Conservation (phyloP, 1,140 invertebrate species). For the Carcinoscorpius rotundicauda region DNA sequence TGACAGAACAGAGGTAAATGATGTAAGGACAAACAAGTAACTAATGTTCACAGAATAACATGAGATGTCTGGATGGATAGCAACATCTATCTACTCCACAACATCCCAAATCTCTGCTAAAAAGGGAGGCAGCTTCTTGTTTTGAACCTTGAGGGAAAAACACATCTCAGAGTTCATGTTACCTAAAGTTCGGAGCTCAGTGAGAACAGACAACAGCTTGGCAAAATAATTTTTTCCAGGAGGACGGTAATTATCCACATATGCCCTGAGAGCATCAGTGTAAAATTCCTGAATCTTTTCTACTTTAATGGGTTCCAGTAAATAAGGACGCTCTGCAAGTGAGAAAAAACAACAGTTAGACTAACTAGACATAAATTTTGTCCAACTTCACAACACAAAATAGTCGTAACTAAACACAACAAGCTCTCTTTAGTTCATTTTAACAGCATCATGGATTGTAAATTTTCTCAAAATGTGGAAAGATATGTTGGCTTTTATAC, state of each 20-base stretch:
- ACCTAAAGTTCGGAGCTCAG: slow-evolving; percentile 85
- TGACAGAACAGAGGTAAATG: too few species aligned
- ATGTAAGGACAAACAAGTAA: too few species aligned
- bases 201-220: slow-evolving; percentile 79
- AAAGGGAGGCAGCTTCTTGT: slow-evolving; percentile 85
- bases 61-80: too few species aligned
- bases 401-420: too few species aligned
- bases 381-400: too few species aligned
- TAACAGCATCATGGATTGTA: too few species aligned
- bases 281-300: slow-evolving; percentile 95
- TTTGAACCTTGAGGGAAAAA: slow-evolving; percentile 86
- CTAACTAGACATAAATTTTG: too few species aligned
- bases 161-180: slow-evolving; percentile 95
- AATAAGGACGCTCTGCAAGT: slow-evolving; percentile 67
- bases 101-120: slow-evolving; percentile 94
- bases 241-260: slow-evolving; percentile 59
- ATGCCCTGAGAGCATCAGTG: slow-evolving; percentile 69
- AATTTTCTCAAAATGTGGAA: too few species aligned
- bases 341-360: too few species aligned
- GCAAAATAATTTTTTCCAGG: slow-evolving; percentile 65
- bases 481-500: too few species aligned
- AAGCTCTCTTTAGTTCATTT: too few species aligned
- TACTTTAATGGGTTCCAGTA: slow-evolving; percentile 77
- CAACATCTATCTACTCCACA: slow-evolving; percentile 12
- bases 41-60: too few species aligned